These are phyloP conservation scores for Clavelina lepadiformis DNA, from an alignment of 23 tunicate species.

Conservation along the genomic window DNA sequence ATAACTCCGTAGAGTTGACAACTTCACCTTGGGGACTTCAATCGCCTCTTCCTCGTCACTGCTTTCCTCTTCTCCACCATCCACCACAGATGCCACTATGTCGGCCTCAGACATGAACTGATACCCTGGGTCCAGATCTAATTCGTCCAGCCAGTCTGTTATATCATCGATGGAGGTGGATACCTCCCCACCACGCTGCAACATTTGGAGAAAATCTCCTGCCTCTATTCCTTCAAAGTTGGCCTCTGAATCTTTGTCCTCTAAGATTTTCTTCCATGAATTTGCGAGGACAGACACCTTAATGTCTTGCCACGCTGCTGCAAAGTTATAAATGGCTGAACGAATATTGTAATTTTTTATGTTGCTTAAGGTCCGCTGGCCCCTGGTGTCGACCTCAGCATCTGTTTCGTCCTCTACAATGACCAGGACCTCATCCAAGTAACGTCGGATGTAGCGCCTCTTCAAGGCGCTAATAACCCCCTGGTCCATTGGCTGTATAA, in stretches of 20 bases:
- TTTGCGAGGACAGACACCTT: constrained; percentile 8
- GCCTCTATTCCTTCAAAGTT: constrained; percentile 15
- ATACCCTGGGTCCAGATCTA: constrained; percentile 25
- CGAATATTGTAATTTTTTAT: constrained; percentile 9
- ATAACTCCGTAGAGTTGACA: constrained; percentile 22
- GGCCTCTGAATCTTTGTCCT: constrained; percentile 6
- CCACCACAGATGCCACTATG: constrained; percentile 40
- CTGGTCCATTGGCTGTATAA: no score
- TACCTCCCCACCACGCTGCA: constrained; percentile 38
- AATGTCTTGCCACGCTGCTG: constrained; percentile 11
- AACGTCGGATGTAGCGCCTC: constrained; percentile 7
- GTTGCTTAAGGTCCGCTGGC: background rate
- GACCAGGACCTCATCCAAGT: constrained; percentile 5
- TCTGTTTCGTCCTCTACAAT: constrained; percentile 1
- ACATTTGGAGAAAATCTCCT: constrained; percentile 24
- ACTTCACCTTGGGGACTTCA: constrained; percentile 26
- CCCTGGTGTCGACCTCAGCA: no score
- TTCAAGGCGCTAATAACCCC: constrained; percentile 14
- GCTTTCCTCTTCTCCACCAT: constrained; percentile 24
- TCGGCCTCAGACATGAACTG: constrained; percentile 15
- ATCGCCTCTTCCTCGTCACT: constrained; percentile 30
- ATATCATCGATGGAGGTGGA: constrained; percentile 33
- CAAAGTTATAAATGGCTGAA: constrained; percentile 8
- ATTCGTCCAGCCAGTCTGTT: constrained; percentile 22
- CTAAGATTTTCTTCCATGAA: constrained; percentile 16